Base-by-base conservation (phyloP, 2,113 vertebrate species). In the Malurus alboscapulatus region DNA sequence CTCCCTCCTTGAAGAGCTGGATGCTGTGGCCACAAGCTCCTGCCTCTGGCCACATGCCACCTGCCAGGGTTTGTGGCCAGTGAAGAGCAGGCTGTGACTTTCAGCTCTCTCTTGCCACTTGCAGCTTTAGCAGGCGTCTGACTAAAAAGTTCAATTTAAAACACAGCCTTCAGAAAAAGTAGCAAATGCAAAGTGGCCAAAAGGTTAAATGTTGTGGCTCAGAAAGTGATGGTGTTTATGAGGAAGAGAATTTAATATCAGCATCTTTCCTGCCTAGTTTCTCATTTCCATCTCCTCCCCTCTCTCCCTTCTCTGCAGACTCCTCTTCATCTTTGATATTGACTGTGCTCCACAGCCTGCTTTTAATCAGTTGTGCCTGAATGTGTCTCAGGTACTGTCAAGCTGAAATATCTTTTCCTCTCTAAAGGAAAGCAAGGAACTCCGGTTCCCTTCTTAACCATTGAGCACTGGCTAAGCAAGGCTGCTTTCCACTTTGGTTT, bases 1-100 rank as follows among this genome's bases (percentile, higher is more conserved):
- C 25, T 82, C 17, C 14, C 14, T 71, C n/a, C 34, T 42, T 15
- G 32, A 36, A 44, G 67, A 62, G 21, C 0, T 2, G 42, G 19
- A 15, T 51, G 34, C 51, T 0, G 0, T 40, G 38, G 34, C 32
- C 3, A 1, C 16, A 58, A 20, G 40, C 18, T 65, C 45, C 54
- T 4, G 6, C 17, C 72, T 34, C 44, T 2, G 7, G 21, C 26
- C 42, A 47, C 34, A 2, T 9, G 10, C 6, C 67, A 34, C 17
- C 34, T 75, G 13, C 67, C 26, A 32, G 0, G 0, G 34, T 44
- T 62, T 1, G 4, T 53, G 61, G 50, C 51, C 72, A 55, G 25
- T 7, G 19, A 58, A 45, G 34, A 80, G 61, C 48, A 50, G 38
- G 53, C 51, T 88, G 50, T 30, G 67, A 57, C 26, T 54, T 29